Conservation (phyloP, 2,888 invertebrate genomes). For the Galeopsomyia nigrocyanea region DNA sequence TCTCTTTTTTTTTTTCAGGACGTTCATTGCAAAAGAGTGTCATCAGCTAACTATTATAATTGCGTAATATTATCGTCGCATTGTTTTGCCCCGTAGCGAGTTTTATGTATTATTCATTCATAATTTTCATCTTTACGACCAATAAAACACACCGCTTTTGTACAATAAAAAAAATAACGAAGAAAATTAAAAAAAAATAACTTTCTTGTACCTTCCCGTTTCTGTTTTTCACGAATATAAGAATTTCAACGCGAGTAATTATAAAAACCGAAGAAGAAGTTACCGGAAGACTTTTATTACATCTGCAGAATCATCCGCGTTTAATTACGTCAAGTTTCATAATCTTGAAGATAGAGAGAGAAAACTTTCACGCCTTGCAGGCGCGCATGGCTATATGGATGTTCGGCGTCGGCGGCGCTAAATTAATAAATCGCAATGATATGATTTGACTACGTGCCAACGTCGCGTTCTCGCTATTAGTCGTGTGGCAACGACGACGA, state of each 20-base stretch:
- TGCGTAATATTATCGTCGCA: conserved; percentile 16
- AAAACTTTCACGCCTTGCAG: conserved; percentile 38
- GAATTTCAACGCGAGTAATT: no score
- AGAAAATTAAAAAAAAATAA: no score
- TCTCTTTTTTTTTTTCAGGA: no score
- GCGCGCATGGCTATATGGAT: not conserved
- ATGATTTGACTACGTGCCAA: no score
- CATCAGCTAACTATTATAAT: conserved; percentile 25
- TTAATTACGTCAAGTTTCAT: conserved; percentile 37
- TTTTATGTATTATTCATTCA: conserved; percentile 6
- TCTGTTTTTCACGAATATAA: no score
- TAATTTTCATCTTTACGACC: conserved; percentile 17
- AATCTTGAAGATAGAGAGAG: not conserved
- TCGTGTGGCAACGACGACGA: no score
- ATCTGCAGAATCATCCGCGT: not conserved
- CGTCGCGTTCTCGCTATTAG: no score
- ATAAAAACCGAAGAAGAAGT: no score
- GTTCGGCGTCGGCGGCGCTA: not conserved
- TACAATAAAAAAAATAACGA: no score
- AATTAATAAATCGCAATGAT: conserved; percentile 10
- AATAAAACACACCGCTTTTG: not conserved
- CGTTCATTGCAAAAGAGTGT: conserved; percentile 28
- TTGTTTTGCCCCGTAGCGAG: not conserved
- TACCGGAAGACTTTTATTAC: no score
- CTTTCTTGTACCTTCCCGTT: no score